phyloP scores from a whole-genome alignment of 2,888 invertebrate genomes.

The Leucoma salicis region DNA sequence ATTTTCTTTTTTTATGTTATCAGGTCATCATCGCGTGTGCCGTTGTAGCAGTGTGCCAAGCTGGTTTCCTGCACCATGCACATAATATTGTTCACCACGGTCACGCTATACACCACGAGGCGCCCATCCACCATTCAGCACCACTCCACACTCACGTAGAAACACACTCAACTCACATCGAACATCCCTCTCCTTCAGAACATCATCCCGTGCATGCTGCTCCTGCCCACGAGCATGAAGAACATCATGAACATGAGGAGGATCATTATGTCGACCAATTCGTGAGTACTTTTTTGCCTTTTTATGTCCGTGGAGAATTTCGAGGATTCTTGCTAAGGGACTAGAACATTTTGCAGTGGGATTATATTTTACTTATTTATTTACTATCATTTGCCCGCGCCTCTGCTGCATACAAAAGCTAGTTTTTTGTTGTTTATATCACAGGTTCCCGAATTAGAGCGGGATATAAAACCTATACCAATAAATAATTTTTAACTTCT shows the following conservation, averaged over 20 bases:
- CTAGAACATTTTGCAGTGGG: too few relatives aligned
- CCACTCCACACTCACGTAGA: slow-evolving; percentile 25
- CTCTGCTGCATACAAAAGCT: too few relatives aligned
- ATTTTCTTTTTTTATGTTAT: too few relatives aligned
- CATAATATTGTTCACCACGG: slow-evolving; percentile 75
- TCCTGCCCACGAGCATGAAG: slow-evolving; percentile 12
- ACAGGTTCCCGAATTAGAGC: too few relatives aligned
- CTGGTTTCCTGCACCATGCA: slow-evolving; percentile 67
- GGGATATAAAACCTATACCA: too few relatives aligned
- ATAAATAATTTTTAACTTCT: too few relatives aligned
- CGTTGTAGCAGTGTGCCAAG: slow-evolving; percentile 62
- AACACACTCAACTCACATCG: slow-evolving; percentile 37
- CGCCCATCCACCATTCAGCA: slow-evolving; percentile 56
- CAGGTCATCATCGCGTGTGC: slow-evolving; percentile 63
- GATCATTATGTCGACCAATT: slow-evolving; percentile 75
- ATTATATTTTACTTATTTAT: too few relatives aligned
- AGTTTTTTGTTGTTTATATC: too few relatives aligned
- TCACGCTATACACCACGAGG: slow-evolving; percentile 59
- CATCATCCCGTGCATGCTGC: slow-evolving; percentile 35
- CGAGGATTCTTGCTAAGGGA: too few relatives aligned
- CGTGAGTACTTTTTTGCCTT: slow-evolving; percentile 43
- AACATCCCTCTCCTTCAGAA: slow-evolving; percentile 31
- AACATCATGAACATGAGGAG: slow-evolving; percentile 38
- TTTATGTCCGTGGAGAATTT: too few relatives aligned
- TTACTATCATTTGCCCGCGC: too few relatives aligned